Percentiles rank a stretch among this genome's conserved stretches.
These are phyloP conservation scores for Sepiola atlantica DNA, from an alignment of 2,888 invertebrate genomes.

Conservation along the genomic window DNA sequence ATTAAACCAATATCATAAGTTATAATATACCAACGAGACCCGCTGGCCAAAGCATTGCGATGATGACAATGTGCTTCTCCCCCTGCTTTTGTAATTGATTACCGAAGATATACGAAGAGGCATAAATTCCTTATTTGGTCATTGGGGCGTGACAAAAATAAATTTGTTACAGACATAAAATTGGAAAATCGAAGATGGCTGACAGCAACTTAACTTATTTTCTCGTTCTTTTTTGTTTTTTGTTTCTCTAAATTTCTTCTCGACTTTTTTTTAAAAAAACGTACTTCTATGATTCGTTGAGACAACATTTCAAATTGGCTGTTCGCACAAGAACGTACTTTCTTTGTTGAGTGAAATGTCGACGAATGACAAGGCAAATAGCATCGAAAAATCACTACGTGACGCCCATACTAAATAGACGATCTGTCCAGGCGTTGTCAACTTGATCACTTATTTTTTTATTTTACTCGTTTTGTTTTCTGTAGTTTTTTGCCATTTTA, in stretches of 20 bases:
- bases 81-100: too few species aligned
- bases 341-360: background rate
- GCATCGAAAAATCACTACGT: background rate
- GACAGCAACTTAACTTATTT: background rate
- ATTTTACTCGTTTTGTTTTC: background rate
- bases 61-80: too few species aligned
- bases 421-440: background rate
- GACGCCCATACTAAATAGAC: background rate
- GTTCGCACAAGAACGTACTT: background rate
- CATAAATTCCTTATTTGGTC: background rate
- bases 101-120: background rate
- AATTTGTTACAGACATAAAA: background rate
- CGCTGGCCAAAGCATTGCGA: too few species aligned
- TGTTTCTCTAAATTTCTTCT: background rate
- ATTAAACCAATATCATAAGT: too few species aligned
- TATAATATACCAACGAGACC: too few species aligned
- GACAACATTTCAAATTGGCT: background rate
- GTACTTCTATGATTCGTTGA: background rate
- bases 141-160: background rate
- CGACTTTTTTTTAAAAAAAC: background rate
- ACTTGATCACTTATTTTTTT: background rate
- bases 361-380: background rate
- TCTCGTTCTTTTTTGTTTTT: background rate
- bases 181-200: background rate
- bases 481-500: background rate